A percentile compares a stretch with the other conserved stretches of the same genome.
Evolutionary conservation across 1,140 invertebrate species (phyloP).

Genomic region (Aethina tumida): DNA sequence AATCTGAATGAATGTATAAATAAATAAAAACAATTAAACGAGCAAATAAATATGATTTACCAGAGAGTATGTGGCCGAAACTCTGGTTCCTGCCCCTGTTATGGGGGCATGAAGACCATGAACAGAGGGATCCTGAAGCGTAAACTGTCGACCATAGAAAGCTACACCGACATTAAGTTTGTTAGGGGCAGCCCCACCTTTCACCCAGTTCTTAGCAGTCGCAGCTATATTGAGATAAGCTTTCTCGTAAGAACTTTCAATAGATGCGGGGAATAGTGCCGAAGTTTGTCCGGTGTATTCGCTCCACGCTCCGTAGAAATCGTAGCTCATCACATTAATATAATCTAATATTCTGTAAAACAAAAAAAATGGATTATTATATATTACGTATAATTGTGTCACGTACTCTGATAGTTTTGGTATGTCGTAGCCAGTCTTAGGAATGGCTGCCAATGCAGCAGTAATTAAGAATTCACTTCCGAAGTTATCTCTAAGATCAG

Average conservation of each 20-base stretch:
- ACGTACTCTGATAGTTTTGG: conserved; percentile 77
- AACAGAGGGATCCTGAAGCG: conserved; percentile 37
- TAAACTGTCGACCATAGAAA: conserved; percentile 54
- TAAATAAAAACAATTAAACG: not conserved
- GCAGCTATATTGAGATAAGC: conserved; percentile 14
- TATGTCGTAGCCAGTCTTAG: conserved; percentile 59
- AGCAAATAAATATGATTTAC: no score
- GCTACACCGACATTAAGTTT: conserved; percentile 56
- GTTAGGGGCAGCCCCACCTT: conserved; percentile 36
- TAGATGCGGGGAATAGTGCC: conserved; percentile 41
- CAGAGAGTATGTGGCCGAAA: conserved; percentile 9
- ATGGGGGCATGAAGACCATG: conserved; percentile 43
- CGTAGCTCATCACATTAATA: conserved; percentile 58
- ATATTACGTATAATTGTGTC: not conserved
- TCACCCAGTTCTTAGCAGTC: conserved; percentile 29
- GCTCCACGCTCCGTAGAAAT: conserved; percentile 57
- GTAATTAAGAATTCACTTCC: conserved; percentile 21
- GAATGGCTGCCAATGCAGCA: conserved; percentile 22
- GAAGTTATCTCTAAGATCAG: conserved; percentile 20
- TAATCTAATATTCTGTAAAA: conserved; percentile 44
- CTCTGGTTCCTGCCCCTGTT: conserved; percentile 36
- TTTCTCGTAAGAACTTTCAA: conserved; percentile 35
- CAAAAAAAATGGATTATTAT: not conserved
- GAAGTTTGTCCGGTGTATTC: conserved; percentile 44
- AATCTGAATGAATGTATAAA: conserved; percentile 13